Percentiles rank a stretch among this genome's conserved stretches.
Conservation (phyloP, 2,888 invertebrate genomes). For the Cyrtodaria siliqua region DNA sequence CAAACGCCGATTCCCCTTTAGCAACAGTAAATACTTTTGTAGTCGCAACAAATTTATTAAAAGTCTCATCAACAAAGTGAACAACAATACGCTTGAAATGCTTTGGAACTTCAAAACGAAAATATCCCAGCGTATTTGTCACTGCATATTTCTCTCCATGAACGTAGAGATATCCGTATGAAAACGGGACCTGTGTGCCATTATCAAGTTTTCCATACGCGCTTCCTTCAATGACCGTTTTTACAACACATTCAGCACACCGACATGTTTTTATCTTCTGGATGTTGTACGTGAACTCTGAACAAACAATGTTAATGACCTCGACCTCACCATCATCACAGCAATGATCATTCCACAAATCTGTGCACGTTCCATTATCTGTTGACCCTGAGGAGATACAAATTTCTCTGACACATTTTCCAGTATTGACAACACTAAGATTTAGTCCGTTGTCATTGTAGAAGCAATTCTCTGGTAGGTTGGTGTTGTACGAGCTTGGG, state of each 20-base stretch:
- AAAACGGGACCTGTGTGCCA: too few relatives aligned
- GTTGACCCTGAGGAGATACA: slow-evolving; percentile 12
- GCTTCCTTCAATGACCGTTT: slow-evolving; percentile 13
- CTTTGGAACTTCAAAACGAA: too few relatives aligned
- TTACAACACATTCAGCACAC: slow-evolving; percentile 18
- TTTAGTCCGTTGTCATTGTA: not conserved
- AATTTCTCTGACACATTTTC: slow-evolving; percentile 8
- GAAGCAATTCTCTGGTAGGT: slow-evolving; percentile 11
- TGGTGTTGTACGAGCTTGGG: not conserved
- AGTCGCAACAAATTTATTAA: too few relatives aligned
- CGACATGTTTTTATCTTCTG: slow-evolving; percentile 23
- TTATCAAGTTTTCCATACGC: too few relatives aligned
- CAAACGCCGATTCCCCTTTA: slow-evolving; percentile 15
- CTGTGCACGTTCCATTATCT: slow-evolving; percentile 24
- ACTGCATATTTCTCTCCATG: too few relatives aligned
- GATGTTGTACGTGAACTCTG: slow-evolving; percentile 21
- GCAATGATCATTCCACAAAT: slow-evolving; percentile 30
- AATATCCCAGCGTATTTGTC: too few relatives aligned
- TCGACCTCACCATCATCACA: slow-evolving; percentile 18
- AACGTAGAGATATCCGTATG: too few relatives aligned
- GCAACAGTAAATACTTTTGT: too few relatives aligned
- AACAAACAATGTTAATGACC: slow-evolving; percentile 18
- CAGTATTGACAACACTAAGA: slow-evolving; percentile 1
- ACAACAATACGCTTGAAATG: too few relatives aligned
- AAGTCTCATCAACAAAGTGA: too few relatives aligned